Base-by-base conservation (phyloP, 2,113 vertebrate species). In the Paraplagusia blochii region DNA sequence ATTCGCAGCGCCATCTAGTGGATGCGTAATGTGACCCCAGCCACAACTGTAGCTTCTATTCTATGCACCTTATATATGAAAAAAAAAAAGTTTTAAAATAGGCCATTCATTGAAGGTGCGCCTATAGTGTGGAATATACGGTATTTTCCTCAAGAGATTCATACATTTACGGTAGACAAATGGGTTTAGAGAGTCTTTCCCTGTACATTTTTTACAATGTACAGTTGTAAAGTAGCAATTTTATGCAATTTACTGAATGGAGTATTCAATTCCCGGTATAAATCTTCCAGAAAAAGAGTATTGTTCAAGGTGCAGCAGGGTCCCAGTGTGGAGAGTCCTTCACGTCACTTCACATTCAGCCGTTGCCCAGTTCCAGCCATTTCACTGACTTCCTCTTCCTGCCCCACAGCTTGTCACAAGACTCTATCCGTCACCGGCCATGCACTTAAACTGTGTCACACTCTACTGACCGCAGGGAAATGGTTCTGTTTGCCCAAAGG, bases 291-390 rank as follows among this genome's bases (percentile, higher is more conserved):
- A 36, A 19, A 58, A 36, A 1, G 18, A 29, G 34, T 49, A 47
- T 63, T 69, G 45, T 47, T 46, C 57, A 69, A 62, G 56, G 16
- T 48, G 70, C 58, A 80, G 67, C 33, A 16, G 62, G 6, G 14
- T 58, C 70, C 47, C 66, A 63, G 53, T 19, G 15, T 11, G 7
- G 45, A 6, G 58, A 65, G 47, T 51, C 38, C 29, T 61, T 46
- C 67, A 65, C 45, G 46, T 58, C 59, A 65, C 71, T 79, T 67
- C 56, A 29, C 58, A 66, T 71, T 85, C 74, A 58, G 58, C 65
- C 63, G 65, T 40, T 69, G 65, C 6, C 18, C 61, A 3, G 70
- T 68, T 63, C 1, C 40, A 70, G 53, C 69, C 77, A 76, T 60
- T 50, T 40, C 50, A 43, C 38, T 22, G 40, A 69, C 77, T 74